phyloP scores from a whole-genome alignment of 2,888 invertebrate species.

The Lasioglossum leucozonium region DNA sequence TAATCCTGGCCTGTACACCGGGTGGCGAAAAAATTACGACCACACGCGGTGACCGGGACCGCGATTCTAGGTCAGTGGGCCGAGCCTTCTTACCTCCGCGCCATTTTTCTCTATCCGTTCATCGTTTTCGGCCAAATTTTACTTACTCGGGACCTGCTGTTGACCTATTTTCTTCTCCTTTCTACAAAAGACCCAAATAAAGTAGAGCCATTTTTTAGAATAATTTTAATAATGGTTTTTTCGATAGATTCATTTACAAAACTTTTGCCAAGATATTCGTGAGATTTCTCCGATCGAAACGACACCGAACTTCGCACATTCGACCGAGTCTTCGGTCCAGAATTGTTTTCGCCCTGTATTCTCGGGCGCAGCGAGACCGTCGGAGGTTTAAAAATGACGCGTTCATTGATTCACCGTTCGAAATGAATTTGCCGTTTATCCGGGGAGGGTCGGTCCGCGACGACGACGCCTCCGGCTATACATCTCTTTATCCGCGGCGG shows the following conservation, averaged over 20 bases:
- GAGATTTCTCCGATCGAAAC: too few species aligned
- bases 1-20: slow-evolving; percentile 66
- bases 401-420: slow-evolving; percentile 63
- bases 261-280: too few species aligned
- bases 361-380: background rate
- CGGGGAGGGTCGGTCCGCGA: slow-evolving; percentile 57
- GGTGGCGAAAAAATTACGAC: background rate
- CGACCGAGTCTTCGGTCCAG: background rate
- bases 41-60: background rate
- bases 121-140: background rate
- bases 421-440: slow-evolving; percentile 78
- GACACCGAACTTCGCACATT: too few species aligned
- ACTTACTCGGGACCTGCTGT: background rate
- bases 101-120: background rate
- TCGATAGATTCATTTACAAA: too few species aligned
- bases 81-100: background rate
- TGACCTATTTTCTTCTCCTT: background rate
- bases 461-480: slow-evolving; percentile 58
- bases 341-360: background rate
- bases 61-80: slow-evolving; percentile 1
- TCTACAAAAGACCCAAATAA: background rate
- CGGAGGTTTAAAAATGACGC: slow-evolving; percentile 65
- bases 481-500: slow-evolving; percentile 62
- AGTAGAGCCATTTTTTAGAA: too few species aligned
- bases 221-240: too few species aligned